Evolutionary conservation across 2,888 invertebrate species (phyloP).

Genomic region (Rotaria magnacalcarata): DNA sequence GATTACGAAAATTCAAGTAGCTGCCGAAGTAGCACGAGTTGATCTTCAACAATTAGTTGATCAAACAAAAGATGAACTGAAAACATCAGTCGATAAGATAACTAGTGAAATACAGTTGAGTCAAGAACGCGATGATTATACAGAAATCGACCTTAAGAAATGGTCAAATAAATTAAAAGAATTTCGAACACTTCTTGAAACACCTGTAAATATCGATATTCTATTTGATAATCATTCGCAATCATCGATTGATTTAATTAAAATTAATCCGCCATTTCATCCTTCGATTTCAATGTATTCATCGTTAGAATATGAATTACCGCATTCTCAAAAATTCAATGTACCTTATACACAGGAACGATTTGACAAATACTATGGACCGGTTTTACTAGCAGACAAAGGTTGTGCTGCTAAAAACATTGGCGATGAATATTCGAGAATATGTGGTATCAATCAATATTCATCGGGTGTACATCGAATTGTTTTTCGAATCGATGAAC

Average conservation of each 20-base stretch:
- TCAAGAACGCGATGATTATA: constrained; percentile 12
- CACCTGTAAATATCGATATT: not conserved
- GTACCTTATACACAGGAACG: not conserved
- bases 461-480: not conserved
- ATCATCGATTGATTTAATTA: not conserved
- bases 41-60: not conserved
- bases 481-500: not conserved
- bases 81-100: not conserved
- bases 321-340: not conserved
- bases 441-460: not conserved
- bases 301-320: not conserved
- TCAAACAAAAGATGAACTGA: not conserved
- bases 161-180: not conserved
- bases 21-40: not conserved
- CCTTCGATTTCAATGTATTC: not conserved
- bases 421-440: not conserved
- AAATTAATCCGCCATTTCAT: not conserved
- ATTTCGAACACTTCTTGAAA: not conserved
- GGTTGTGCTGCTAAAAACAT: not conserved
- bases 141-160: not conserved
- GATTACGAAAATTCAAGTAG: not conserved
- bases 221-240: not conserved
- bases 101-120: not conserved
- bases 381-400: not conserved
- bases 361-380: not conserved